Evolutionary conservation across 2,797 vertebrate genomes (phyloP).

Genomic region (Esox lucius): DNA sequence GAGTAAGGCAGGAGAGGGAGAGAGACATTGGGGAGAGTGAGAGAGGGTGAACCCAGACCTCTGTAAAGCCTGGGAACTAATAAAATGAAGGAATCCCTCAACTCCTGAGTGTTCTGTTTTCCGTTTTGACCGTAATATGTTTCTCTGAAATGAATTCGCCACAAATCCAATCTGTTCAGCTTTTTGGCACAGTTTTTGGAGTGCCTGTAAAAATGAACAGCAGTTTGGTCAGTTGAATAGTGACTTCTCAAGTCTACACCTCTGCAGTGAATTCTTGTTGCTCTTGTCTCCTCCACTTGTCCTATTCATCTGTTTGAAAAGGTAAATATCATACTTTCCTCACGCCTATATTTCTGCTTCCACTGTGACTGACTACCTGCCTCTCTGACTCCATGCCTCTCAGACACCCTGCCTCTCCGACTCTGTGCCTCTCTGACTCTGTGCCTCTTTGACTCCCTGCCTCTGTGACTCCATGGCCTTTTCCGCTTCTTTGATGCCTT

Average conservation of each 20-base stretch:
- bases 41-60: conserved; percentile 26
- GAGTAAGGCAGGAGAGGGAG: conserved; percentile 10
- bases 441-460: conserved; percentile 20
- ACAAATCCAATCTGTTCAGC: conserved; percentile 24
- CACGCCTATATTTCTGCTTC: conserved; percentile 20
- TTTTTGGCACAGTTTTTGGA: conserved; percentile 40
- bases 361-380: background rate
- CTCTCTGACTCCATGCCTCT: background rate
- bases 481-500: too few species aligned
- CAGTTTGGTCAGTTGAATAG: conserved; percentile 19
- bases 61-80: conserved; percentile 61
- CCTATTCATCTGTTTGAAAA: background rate
- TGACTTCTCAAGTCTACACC: conserved; percentile 1
- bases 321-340: background rate
- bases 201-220: conserved; percentile 39
- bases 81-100: conserved; percentile 62
- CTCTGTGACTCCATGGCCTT: background rate
- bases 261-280: conserved; percentile 31
- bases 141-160: conserved; percentile 54
- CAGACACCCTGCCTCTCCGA: too few species aligned
- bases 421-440: too few species aligned
- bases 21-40: conserved; percentile 32
- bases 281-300: conserved; percentile 23
- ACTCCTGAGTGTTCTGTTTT: conserved; percentile 58
- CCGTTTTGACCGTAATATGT: conserved; percentile 40